Evolutionary conservation across 2,797 vertebrate species (phyloP).

Genomic region (Macrochelys suwanniensis): DNA sequence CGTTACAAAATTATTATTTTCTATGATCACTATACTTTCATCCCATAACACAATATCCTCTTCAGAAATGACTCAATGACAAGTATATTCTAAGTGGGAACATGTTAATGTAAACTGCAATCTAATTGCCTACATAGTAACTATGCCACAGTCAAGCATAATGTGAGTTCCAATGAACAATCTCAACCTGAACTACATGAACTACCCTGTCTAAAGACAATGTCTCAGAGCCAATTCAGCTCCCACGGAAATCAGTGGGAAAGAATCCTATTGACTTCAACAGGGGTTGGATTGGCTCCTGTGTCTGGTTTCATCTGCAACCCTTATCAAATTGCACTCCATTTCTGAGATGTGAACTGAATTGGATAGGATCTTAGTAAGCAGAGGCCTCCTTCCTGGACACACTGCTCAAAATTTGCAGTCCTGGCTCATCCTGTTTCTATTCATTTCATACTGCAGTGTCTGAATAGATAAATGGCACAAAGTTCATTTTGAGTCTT

Average conservation of each 20-base stretch:
- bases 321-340: constrained; percentile 22
- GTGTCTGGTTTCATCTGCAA: constrained; percentile 2
- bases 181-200: constrained; percentile 39
- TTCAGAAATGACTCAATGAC: not conserved
- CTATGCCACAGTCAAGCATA: constrained; percentile 53
- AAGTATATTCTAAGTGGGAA: not conserved
- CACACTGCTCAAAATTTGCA: not conserved
- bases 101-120: not conserved
- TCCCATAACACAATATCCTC: not conserved
- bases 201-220: constrained; percentile 13
- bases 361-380: not conserved
- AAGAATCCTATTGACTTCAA: not conserved
- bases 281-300: not conserved
- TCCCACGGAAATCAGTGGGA: not conserved
- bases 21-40: not conserved
- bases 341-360: constrained; percentile 21
- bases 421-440: not conserved
- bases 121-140: constrained; percentile 42
- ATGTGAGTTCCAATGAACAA: constrained; percentile 53
- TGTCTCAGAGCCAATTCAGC: not conserved
- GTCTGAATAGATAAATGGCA: not conserved
- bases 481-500: not conserved
- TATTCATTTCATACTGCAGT: not conserved
- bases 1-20: not conserved
- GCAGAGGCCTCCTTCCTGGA: not conserved